Evolutionary conservation across 2,888 invertebrate species (phyloP), one percentile per base, ranked within the genome.

Genomic region (Hirudinaria manillensis): DNA sequence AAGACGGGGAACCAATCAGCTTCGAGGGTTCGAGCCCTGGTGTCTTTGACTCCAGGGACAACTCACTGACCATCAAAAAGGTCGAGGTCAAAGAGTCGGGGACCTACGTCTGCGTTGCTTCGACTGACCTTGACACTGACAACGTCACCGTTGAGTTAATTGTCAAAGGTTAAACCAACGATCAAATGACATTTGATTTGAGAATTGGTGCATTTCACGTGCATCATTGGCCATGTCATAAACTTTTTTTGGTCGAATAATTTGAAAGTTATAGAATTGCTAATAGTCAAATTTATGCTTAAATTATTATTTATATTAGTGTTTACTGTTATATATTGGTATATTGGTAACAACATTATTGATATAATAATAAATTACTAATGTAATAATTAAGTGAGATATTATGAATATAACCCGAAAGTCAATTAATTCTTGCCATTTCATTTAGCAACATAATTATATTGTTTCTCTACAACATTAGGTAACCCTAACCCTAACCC

Each of bases 1-100:
- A 90, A 83, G 90, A 93, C 83, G 92, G 91, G 0, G 89, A 91
- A 81, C 36, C 53, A 21, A 72, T 79, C 24, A 75, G 72, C 72
- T 78, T 71, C 61, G 76, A 79, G n/a, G 29, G 24, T 65, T 21
- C 65, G 65, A 61, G 65, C 36, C 55, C 73, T 13, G 73, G 65
- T 13, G n/a, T 34, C 7, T 38, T 56, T n/a, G 73, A 78, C 10
- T 36, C 36, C 0, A 78, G 75, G 19, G 80, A 77, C 29, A 79
- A 79, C n/a, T 75, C 78, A 10, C 78, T 84, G 67, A 78, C 61
- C 0, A 81, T 83, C 45, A 75, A 70, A 4, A 75, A 78, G 13
- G 78, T 80, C 0, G 77, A 76, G 16, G 81, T 81, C 66, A 78
- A 79, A 3, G 79, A 79, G 61, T 65, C 75, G 0, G 77, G 72